Evolutionary conservation across 2,888 invertebrate genomes (phyloP).

Genomic region (Drosophila prostipennis): DNA sequence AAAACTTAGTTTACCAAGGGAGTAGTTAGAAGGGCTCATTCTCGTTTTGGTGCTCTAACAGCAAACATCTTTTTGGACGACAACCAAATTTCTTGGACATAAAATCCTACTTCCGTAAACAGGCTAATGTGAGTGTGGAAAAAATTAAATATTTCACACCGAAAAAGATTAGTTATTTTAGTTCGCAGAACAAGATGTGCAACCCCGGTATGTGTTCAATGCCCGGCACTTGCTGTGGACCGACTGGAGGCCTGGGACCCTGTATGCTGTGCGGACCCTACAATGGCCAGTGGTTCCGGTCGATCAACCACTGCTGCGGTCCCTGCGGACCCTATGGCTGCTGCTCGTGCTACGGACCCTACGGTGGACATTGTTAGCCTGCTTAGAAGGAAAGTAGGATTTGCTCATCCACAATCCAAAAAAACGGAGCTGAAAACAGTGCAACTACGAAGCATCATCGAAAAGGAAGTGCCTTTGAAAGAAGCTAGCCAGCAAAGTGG

Average conservation of each 20-base stretch:
- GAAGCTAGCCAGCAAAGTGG: background rate
- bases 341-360: constrained; percentile 63
- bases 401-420: constrained; percentile 3
- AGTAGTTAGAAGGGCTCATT: constrained; percentile 10
- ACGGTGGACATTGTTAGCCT: constrained; percentile 67
- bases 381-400: constrained; percentile 62
- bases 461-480: background rate
- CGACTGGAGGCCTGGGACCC: constrained; percentile 69
- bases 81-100: constrained; percentile 22
- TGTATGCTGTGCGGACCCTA: constrained; percentile 69
- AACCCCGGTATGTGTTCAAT: constrained; percentile 65
- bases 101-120: constrained; percentile 62
- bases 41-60: constrained; percentile 30
- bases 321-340: constrained; percentile 70
- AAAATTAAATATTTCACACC: no score
- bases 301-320: constrained; percentile 68
- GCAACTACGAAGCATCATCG: background rate
- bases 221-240: constrained; percentile 70
- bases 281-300: constrained; percentile 68
- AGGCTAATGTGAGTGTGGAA: constrained; percentile 55
- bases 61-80: constrained; percentile 47
- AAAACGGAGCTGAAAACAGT: background rate
- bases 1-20: background rate
- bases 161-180: no score
- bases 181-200: constrained; percentile 49